Evolutionary conservation across 2,797 vertebrate species (phyloP).

Genomic region (Cottoperca gobio): DNA sequence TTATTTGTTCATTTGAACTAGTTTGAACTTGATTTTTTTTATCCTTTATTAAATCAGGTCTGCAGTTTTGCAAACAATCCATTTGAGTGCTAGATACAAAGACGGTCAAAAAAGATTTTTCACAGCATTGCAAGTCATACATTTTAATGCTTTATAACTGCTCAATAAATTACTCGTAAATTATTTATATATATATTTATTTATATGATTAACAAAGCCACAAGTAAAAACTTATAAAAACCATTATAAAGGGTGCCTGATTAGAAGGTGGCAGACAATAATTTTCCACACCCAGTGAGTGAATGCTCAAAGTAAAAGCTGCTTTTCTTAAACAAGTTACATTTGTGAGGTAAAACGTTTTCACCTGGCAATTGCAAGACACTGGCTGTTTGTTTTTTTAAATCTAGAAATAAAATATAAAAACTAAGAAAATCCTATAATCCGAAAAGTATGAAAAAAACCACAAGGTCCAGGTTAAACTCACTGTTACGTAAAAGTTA

Average conservation of each 20-base stretch:
- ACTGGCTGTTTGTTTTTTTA: neutral
- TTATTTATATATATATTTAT: no score
- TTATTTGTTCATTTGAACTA: neutral
- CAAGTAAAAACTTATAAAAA: neutral
- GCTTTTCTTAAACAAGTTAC: slow-evolving; percentile 4
- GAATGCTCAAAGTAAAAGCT: neutral
- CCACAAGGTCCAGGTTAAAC: slow-evolving; percentile 23
- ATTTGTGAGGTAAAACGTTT: neutral
- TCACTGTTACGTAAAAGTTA: slow-evolving; percentile 19
- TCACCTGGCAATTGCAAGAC: neutral
- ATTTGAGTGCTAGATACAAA: neutral
- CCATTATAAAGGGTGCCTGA: neutral
- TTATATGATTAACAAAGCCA: neutral
- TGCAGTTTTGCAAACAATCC: neutral
- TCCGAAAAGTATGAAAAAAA: slow-evolving; percentile 1
- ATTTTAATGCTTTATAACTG: neutral
- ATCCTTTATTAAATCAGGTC: neutral
- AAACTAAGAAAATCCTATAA: slow-evolving; percentile 17
- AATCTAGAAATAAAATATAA: no score
- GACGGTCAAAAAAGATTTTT: neutral
- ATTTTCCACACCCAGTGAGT: neutral
- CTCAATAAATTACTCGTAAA: no score
- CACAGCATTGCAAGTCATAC: neutral
- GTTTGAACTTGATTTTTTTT: neutral
- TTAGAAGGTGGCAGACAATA: neutral